Base-by-base conservation (phyloP, 2,888 invertebrate species). In the Fragum sueziense region DNA sequence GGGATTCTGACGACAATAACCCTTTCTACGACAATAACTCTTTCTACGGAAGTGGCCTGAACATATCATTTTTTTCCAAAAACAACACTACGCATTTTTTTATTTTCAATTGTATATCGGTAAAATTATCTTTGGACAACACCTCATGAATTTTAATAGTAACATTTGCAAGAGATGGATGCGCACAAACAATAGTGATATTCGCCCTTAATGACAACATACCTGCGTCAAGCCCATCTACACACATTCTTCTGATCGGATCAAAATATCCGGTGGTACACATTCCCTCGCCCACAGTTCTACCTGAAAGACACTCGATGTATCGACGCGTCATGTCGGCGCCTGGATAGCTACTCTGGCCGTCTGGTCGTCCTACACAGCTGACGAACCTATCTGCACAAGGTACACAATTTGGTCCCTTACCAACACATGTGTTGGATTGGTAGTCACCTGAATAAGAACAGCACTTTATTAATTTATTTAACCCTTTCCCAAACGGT, bases 391-490 rank as follows among this genome's bases (percentile, higher is more conserved):
- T 57, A 22, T 85, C 80, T 2, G 69, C 33, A 68, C 88, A 88
- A 0, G 87, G 87, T 17, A 79, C 71, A 70, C 88, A 88, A 4
- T 62, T 65, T 3, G 68, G 68, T 34, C 82, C 84, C 20, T 70
- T 68, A 14, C 77, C 76, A 51, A 74, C 70, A 74, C 87, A 86
- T 3, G 70, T 78, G 71, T 86, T 86, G 17, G 70, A 65, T 47
- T 75, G 59, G 57, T 87, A 87, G n/a, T 88, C 87, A 74, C 88
- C 88, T 88, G 54, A n/a, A n/a, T n/a, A n/a, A n/a, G n/a, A n/a
- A n/a, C n/a, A n/a, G n/a, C n/a, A n/a, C n/a, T n/a, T n/a, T n/a
- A n/a, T n/a, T n/a, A n/a, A n/a, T n/a, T n/a, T n/a, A n/a, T n/a
- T n/a, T n/a, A n/a, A n/a, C n/a, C n/a, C n/a, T n/a, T n/a, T n/a